Conservation (phyloP, 2,797 vertebrate species). For the Xenopus petersii region DNA sequence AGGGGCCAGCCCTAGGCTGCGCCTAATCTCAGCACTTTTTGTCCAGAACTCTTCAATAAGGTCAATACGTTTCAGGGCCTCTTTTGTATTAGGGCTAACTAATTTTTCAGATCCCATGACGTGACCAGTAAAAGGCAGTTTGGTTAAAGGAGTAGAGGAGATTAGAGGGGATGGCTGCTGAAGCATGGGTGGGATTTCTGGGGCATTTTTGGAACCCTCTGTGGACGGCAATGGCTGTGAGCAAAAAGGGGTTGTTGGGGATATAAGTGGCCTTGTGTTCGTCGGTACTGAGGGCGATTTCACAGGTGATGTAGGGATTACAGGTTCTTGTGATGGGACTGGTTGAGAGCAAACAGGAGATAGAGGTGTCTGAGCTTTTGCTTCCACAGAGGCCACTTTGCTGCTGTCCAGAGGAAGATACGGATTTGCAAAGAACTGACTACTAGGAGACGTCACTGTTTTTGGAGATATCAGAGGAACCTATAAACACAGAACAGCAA, state of each 20-base stretch:
- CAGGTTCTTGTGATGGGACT: conserved; percentile 69
- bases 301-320: conserved; percentile 62
- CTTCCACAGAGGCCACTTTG: conserved; percentile 6
- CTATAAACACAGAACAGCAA: conserved; percentile 8
- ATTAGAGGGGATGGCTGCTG: conserved; percentile 81
- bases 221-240: conserved; percentile 83
- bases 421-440: conserved; percentile 74
- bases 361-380: conserved; percentile 22
- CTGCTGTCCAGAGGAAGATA: conserved; percentile 54
- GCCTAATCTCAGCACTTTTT: conserved; percentile 92
- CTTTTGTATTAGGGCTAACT: conserved; percentile 68
- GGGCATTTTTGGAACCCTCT: conserved; percentile 73
- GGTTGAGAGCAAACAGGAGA: conserved; percentile 84
- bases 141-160: conserved; percentile 78
- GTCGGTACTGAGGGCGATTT: conserved; percentile 62
- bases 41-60: conserved; percentile 95
- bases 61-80: conserved; percentile 75
- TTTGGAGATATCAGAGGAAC: conserved; percentile 5
- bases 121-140: conserved; percentile 58
- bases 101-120: conserved; percentile 56
- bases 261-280: conserved; percentile 55
- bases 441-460: conserved; percentile 61
- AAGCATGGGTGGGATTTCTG: conserved; percentile 79
- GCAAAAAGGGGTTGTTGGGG: conserved; percentile 75
- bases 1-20: conserved; percentile 85